Percentiles rank a stretch among this genome's conserved stretches.
Conservation (phyloP, 2,888 invertebrate species). For the Drosophila rubida region DNA sequence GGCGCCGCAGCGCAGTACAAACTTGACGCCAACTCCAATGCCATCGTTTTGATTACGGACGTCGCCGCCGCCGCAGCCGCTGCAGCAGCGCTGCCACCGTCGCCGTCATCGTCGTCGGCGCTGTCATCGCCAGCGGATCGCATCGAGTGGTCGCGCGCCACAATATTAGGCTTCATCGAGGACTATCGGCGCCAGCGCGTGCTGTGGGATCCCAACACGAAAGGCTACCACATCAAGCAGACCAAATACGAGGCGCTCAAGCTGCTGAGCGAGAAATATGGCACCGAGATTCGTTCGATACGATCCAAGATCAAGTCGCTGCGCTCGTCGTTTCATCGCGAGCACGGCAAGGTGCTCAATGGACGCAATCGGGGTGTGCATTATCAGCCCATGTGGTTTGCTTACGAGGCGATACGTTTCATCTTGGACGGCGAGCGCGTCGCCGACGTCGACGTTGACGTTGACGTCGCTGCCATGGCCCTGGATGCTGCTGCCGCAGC, state of each 20-base stretch:
- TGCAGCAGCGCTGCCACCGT: conserved; percentile 53
- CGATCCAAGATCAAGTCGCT: conserved; percentile 83
- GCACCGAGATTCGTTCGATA: conserved; percentile 83
- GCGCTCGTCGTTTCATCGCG: conserved; percentile 83
- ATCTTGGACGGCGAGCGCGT: conserved; percentile 82
- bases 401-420: conserved; percentile 84
- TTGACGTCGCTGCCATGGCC: conserved; percentile 39
- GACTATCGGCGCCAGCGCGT: conserved; percentile 83
- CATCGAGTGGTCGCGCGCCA: conserved; percentile 84
- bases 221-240: conserved; percentile 84
- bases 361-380: conserved; percentile 82
- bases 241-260: conserved; percentile 84
- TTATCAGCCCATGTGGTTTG: conserved; percentile 85
- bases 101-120: conserved; percentile 49
- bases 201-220: conserved; percentile 84
- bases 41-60: conserved; percentile 58
- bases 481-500: conserved; percentile 9
- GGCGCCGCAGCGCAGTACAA: conserved; percentile 67
- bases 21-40: conserved; percentile 68
- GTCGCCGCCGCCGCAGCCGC: conserved; percentile 19
- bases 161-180: conserved; percentile 83
- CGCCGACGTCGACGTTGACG: conserved; percentile 39
- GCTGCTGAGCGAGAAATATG: conserved; percentile 81
- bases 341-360: conserved; percentile 83
- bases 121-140: conserved; percentile 71